A percentile compares a stretch with the other conserved stretches of the same genome.
These are phyloP conservation scores for Diarsia brunnea DNA, from an alignment of 2,888 invertebrate genomes.

Conservation along the genomic window DNA sequence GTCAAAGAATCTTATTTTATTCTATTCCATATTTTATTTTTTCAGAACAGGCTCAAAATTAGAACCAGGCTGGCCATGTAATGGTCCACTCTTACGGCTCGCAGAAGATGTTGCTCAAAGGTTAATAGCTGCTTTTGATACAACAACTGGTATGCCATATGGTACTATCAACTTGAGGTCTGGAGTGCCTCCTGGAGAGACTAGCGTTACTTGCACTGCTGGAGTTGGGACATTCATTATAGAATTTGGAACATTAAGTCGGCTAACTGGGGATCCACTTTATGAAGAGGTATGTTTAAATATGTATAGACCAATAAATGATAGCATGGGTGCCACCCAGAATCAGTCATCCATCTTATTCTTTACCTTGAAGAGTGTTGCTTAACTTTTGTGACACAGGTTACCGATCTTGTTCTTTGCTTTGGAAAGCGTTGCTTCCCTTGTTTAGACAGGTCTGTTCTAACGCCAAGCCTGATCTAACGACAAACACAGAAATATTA, in stretches of 20 bases:
- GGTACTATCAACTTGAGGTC: conserved; percentile 98
- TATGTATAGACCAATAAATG: neutral
- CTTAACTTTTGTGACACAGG: neutral
- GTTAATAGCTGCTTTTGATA: conserved; percentile 97
- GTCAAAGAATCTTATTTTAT: neutral
- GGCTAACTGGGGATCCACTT: conserved; percentile 97
- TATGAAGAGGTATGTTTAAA: conserved; percentile 94
- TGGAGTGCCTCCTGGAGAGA: conserved; percentile 98
- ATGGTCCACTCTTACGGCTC: conserved; percentile 97
- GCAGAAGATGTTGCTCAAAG: conserved; percentile 98
- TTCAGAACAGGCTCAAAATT: conserved; percentile 94
- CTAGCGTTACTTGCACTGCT: conserved; percentile 99
- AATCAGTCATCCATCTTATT: neutral
- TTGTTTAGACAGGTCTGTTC: too few species aligned
- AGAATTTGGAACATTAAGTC: conserved; percentile 98
- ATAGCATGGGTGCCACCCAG: neutral
- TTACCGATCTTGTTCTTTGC: neutral
- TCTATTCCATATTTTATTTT: conserved; percentile 8
- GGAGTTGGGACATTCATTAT: conserved; percentile 99
- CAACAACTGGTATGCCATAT: conserved; percentile 98
- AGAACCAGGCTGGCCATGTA: conserved; percentile 99
- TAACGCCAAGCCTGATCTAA: too few species aligned
- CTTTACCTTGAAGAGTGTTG: neutral
- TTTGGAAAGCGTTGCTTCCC: neutral
- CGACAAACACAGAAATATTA: too few species aligned